phyloP scores from a whole-genome alignment of 1,140 invertebrate species.

The Pseudomyrmex cubaensis region DNA sequence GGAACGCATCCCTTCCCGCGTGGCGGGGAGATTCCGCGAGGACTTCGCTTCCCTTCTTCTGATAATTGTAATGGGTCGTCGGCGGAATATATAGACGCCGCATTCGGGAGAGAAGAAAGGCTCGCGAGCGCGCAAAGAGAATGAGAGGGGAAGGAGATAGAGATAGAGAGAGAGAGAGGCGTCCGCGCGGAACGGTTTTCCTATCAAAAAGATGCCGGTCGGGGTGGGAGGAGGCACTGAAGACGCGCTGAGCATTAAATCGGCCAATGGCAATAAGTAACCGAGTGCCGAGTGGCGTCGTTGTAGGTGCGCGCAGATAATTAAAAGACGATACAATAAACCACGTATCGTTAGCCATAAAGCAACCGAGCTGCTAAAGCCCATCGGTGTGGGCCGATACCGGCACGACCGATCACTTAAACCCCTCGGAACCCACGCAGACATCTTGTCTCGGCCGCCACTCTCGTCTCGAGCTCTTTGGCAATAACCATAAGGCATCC shows the following conservation, averaged over 20 bases:
- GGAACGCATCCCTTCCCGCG: background rate
- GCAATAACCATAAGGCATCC: slow-evolving; percentile 83
- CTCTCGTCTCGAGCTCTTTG: slow-evolving; percentile 50
- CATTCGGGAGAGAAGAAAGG: slow-evolving; percentile 35
- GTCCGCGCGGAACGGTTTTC: slow-evolving; percentile 20
- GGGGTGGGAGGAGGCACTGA: slow-evolving; percentile 45
- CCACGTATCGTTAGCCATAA: slow-evolving; percentile 84
- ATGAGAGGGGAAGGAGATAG: background rate
- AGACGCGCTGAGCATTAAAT: slow-evolving; percentile 77
- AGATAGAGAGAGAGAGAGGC: background rate
- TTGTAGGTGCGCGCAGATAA: slow-evolving; percentile 85
- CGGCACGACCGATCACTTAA: slow-evolving; percentile 78
- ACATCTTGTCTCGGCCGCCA: slow-evolving; percentile 79
- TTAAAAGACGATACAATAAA: slow-evolving; percentile 86
- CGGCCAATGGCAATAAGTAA: slow-evolving; percentile 82
- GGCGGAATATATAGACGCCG: slow-evolving; percentile 42
- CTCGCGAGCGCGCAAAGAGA: background rate
- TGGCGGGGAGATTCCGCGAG: background rate
- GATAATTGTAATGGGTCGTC: slow-evolving; percentile 80
- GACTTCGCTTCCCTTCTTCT: slow-evolving; percentile 24
- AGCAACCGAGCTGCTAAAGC: slow-evolving; percentile 74
- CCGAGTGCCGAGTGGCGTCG: slow-evolving; percentile 80
- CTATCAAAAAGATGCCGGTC: slow-evolving; percentile 79
- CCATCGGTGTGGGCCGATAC: slow-evolving; percentile 74
- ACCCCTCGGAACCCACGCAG: slow-evolving; percentile 80